Evolutionary conservation across 1,140 invertebrate species (phyloP), one percentile per base, ranked within the genome.

Genomic region (Frieseomelitta varia): DNA sequence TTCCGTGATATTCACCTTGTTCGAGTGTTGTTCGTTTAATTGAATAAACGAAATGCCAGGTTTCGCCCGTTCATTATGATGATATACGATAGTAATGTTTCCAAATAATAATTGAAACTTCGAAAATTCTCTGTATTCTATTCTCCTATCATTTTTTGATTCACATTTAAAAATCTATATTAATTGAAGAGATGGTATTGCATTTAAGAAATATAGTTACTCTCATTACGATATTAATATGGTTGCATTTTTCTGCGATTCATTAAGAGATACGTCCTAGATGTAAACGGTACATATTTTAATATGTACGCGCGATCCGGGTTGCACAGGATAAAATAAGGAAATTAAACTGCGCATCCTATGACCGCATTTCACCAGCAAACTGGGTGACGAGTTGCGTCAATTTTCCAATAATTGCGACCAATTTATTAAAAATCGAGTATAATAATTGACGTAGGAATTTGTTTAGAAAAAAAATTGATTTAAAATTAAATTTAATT

Each of bases 341-440:
- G n/a, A 79, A 69, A 55, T 56, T 53, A 51, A 27, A 78, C 8
- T 61, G 73, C 51, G 56, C 61, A 77, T 82, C 61, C 61, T 55
- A 56, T 76, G 73, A 47, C 80, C 63, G 80, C 61, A 3, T 82
- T 81, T 81, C 79, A 2, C 19, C 39, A 19, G n/a, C 56, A 67
- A 82, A 76, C 71, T 68, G 30, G 51, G 19, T 15, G 27, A 27
- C 30, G 1, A 39, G 71, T 53, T 21, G 12, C 10, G 24, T 12
- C 0, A 24, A 68, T 71, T n/a, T 10, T 67, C 39, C n/a, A 27
- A 4, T 24, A 34, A 53, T 21, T 53, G 11, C 19, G 67, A 65
- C 51, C 19, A 3, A 39, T 81, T 55, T 3, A 2, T 34, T 11
- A 24, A 17, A 4, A 27, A 71, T 12, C 24, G 21, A 27, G 27